A percentile compares a stretch with the other conserved stretches of the same genome.
Conservation (phyloP, 2,888 invertebrate species). For the Morpho helenor region DNA sequence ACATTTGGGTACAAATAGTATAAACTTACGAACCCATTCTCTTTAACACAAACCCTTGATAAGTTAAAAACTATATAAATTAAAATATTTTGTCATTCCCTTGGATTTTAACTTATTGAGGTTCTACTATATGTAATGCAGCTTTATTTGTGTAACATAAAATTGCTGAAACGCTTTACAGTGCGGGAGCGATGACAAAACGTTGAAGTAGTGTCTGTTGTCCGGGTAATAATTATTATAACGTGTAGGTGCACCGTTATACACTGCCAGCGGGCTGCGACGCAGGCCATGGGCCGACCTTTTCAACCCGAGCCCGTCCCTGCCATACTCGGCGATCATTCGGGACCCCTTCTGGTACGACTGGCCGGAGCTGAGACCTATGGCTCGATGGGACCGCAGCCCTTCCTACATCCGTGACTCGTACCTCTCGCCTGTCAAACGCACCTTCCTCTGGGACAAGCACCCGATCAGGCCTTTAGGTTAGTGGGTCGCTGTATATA, state of each 20-base stretch:
- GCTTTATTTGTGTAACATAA: slow-evolving; percentile 17
- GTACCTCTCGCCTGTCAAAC: slow-evolving; percentile 94
- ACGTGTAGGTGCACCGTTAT: slow-evolving; percentile 84
- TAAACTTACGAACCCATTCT: no score
- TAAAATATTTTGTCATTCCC: no score
- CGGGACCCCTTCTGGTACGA: slow-evolving; percentile 95
- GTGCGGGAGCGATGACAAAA: slow-evolving; percentile 60
- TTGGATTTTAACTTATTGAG: no score
- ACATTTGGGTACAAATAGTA: no score
- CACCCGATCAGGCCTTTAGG: slow-evolving; percentile 94
- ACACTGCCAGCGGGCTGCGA: slow-evolving; percentile 81
- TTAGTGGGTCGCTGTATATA: slow-evolving; percentile 81
- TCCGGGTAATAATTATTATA: slow-evolving; percentile 55
- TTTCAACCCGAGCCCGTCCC: slow-evolving; percentile 87
- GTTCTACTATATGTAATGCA: slow-evolving; percentile 1
- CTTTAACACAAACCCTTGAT: no score
- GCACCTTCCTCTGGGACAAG: slow-evolving; percentile 94
- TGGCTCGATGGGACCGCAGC: slow-evolving; percentile 84
- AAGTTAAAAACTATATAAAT: no score
- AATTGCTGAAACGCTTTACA: slow-evolving; percentile 21
- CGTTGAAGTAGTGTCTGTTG: slow-evolving; percentile 53
- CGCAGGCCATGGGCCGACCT: slow-evolving; percentile 83
- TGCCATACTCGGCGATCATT: slow-evolving; percentile 89
- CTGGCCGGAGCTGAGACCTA: slow-evolving; percentile 88
- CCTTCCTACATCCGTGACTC: slow-evolving; percentile 91